Conservation (phyloP, 2,888 invertebrate species). For the Miltochrista miniata region DNA sequence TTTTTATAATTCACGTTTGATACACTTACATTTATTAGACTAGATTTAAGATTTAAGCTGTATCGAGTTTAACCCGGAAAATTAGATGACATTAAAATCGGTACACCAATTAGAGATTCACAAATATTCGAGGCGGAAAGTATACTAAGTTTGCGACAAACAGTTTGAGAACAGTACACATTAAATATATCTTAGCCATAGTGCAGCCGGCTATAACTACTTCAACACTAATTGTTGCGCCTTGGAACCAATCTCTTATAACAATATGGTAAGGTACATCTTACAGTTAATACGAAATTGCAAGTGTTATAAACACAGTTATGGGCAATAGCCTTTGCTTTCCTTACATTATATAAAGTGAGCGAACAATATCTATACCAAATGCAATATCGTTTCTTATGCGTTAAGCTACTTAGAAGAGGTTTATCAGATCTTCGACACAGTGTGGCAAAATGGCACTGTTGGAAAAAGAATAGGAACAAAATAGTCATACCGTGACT, state of each 20-base stretch:
- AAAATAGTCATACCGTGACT: constrained; percentile 6
- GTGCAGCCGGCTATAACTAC: constrained; percentile 1
- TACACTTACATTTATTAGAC: constrained; percentile 9
- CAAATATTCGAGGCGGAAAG: not conserved
- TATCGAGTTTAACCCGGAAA: not conserved
- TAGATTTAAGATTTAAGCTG: constrained; percentile 8
- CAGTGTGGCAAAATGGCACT: not conserved
- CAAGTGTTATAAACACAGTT: not conserved
- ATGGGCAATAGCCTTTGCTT: not conserved
- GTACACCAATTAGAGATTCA: not conserved
- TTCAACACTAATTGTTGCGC: constrained; percentile 1
- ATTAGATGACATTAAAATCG: not conserved
- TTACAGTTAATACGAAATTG: not conserved
- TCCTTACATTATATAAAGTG: not conserved
- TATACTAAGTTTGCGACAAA: too few relatives aligned
- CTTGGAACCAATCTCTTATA: not conserved
- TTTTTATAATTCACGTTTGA: not conserved
- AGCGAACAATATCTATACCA: not conserved
- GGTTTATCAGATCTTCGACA: not conserved
- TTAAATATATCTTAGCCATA: not conserved
- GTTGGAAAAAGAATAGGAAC: constrained; percentile 4
- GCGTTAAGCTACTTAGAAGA: not conserved
- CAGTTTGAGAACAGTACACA: constrained; percentile 5
- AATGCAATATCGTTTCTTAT: not conserved
- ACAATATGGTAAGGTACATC: constrained; percentile 2